Base-by-base conservation (phyloP, 2,797 vertebrate genomes). In the Spinus olivaceus region DNA sequence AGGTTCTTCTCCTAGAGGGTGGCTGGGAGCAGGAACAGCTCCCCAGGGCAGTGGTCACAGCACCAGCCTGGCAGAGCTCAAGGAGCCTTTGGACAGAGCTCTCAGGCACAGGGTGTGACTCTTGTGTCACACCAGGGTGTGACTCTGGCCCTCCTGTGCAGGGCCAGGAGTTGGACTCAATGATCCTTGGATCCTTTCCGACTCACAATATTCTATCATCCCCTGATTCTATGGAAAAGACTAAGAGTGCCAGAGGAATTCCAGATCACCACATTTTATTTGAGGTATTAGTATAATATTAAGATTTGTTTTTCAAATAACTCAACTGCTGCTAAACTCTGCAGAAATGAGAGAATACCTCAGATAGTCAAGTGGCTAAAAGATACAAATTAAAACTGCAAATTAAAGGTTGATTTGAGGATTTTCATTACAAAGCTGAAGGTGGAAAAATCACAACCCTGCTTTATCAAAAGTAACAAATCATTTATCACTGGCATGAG, bases 21-120 rank as follows among this genome's bases (percentile, higher is more conserved):
- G 14, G 3, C 5, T 60, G 41, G 69, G 33, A 4, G 7, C 46
- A 6, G 60, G 17, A 44, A 9, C 13, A 63, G 22, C 3, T 74
- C 0, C 15, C 28, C 33, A 51, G 25, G 51, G 59, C 0, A 10
- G 17, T 39, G 44, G 25, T 14, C 33, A 16, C 39, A 46, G 76
- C 28, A 1, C 2, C 28, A 72, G 18, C 7, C 51, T 27, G 30
- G 1, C 9, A 60, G 60, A 66, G 21, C 0, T 53, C 17, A 13
- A 2, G 6, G 0, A 65, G 3, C 6, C 0, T 28, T 60, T 27
- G 1, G 12, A 15, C 63, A n/a, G 2, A 5, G 0, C 13, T 67
- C 30, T 10, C 22, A 33, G 54, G 30, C 3, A 11, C 61, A 9
- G 0, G 15, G 14, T 23, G 32, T 8, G 63, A 30, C 72, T 17